Evolutionary conservation across 2,797 vertebrate species (phyloP).

Genomic region (Acanthornis magna): DNA sequence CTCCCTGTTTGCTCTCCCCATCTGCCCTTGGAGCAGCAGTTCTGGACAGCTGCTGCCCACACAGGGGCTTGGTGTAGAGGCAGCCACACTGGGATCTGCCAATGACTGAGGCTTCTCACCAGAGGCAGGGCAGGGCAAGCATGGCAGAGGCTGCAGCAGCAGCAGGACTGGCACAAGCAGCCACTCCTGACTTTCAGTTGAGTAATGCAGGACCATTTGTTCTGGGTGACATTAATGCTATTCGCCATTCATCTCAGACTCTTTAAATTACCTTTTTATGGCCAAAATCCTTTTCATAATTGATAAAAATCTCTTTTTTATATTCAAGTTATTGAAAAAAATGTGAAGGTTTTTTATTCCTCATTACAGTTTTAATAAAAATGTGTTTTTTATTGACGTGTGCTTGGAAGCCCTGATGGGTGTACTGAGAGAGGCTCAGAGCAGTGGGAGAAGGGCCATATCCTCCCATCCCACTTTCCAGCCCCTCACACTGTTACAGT

Average conservation of each 20-base stretch:
- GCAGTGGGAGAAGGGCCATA: background rate
- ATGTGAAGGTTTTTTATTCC: constrained; percentile 64
- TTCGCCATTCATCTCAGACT: constrained; percentile 73
- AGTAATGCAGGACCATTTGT: constrained; percentile 70
- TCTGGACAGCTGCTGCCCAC: background rate
- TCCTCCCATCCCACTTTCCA: background rate
- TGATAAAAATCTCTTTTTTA: constrained; percentile 81
- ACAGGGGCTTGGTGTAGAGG: accelerated
- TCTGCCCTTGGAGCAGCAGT: background rate
- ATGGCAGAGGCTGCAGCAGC: background rate
- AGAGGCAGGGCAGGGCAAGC: background rate
- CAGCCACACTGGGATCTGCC: background rate
- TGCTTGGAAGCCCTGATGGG: constrained; percentile 49
- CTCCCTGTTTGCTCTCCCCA: background rate
- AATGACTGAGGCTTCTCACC: background rate
- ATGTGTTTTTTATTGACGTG: constrained; percentile 68
- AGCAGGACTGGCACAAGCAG: background rate
- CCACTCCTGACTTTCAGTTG: constrained; percentile 13
- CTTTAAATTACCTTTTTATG: constrained; percentile 77
- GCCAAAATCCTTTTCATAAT: constrained; percentile 76
- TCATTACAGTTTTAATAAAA: constrained; percentile 76
- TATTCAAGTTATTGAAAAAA: constrained; percentile 68
- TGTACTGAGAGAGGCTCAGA: background rate
- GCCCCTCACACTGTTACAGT: background rate
- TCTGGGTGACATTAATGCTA: constrained; percentile 71